Percentiles rank a stretch among this genome's conserved stretches.
Conservation (phyloP, 2,888 invertebrate genomes). For the Andrena bucephala region DNA sequence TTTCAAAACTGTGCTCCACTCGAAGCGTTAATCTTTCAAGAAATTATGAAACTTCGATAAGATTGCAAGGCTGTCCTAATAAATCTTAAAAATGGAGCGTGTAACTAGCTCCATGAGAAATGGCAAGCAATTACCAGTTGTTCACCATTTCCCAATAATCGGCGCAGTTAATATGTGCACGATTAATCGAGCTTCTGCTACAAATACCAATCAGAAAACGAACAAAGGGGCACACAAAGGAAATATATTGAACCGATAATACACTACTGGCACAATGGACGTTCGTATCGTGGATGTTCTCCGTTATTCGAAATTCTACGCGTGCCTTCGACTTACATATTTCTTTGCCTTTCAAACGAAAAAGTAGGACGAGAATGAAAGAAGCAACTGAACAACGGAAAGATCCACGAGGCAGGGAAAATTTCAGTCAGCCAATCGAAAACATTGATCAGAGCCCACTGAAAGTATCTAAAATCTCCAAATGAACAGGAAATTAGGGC, state of each 20-base stretch:
- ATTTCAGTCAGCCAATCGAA: neutral
- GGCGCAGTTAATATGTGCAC: slow-evolving; percentile 15
- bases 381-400: neutral
- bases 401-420: neutral
- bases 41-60: neutral
- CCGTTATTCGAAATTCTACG: slow-evolving; percentile 42
- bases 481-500: no score
- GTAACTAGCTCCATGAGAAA: neutral
- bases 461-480: no score
- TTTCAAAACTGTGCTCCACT: no score
- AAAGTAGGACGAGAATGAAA: neutral
- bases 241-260: slow-evolving; percentile 42
- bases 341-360: slow-evolving; percentile 9
- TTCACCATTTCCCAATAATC: slow-evolving; percentile 2
- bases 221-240: neutral
- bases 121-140: neutral
- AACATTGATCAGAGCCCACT: no score
- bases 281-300: slow-evolving; percentile 22
- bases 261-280: slow-evolving; percentile 40
- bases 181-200: slow-evolving; percentile 27
- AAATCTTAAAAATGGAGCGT: neutral
- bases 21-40: no score
- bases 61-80: neutral
- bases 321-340: slow-evolving; percentile 40
- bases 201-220: neutral